Base-by-base conservation (phyloP, 2,797 vertebrate species). In the Scarus forsteni region DNA sequence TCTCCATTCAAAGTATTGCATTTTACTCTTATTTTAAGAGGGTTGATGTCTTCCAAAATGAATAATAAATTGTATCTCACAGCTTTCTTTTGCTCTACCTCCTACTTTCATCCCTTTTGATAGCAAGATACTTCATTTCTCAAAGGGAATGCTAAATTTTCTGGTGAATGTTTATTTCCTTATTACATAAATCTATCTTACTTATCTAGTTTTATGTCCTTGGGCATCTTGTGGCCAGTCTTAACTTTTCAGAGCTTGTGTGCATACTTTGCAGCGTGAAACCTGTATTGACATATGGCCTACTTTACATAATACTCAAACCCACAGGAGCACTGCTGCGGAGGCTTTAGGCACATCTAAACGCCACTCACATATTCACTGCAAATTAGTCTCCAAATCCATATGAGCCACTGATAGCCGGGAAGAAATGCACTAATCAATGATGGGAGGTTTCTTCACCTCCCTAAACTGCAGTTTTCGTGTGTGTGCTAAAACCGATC, bases 371-470 rank as follows among this genome's bases (percentile, higher is more conserved):
- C 77, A 84, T 74, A 80, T 86, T 75, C 79, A 64, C 79, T 75
- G 75, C 66, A 88, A 86, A 84, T 90, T 85, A 88, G 73, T 66
- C 76, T 76, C 53, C 46, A 80, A 81, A 87, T 89, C 85, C 78
- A 79, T 84, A 77, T 73, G 81, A 87, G 81, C 81, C 61, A 56
- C 76, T 51, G 49, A 84, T 75, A 79, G 87, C 69, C 54, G 56
- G 49, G 76, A 75, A 75, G 35, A 68, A 83, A 85, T 70, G 76
- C 43, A 46, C 63, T 67, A 70, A 75, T 88, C 80, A 64, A 58
- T 79, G 38, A 13, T 1, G 42, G 42, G 42, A 12, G 43, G 13
- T 12, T 80, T 79, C 68, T 42, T 77, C 80, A 52, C 58, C 8
- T 34, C 34, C 34, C 61, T 43, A 40, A 81, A 85, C 64, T 80